A percentile compares a stretch with the other conserved stretches of the same genome.
Conservation (phyloP, 2,888 invertebrate genomes). For the Rhingia campestris region DNA sequence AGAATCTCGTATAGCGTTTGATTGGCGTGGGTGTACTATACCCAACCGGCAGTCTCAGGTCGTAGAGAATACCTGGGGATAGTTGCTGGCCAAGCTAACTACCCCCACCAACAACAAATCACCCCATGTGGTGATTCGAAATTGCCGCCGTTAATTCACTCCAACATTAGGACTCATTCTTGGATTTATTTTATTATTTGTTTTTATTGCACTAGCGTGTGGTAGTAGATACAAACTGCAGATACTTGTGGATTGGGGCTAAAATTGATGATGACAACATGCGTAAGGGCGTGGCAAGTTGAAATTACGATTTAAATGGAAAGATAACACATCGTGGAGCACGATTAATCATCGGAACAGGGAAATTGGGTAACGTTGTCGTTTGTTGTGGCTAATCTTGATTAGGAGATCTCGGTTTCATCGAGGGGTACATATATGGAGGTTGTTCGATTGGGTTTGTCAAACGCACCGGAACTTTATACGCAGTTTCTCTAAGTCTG, state of each 20-base stretch:
- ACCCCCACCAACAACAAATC: neutral
- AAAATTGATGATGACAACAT: constrained; percentile 72
- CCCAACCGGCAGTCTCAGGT: constrained; percentile 27
- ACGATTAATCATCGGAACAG: constrained; percentile 7
- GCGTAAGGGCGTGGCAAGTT: constrained; percentile 63
- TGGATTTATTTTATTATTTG: constrained; percentile 27
- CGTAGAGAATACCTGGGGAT: constrained; percentile 55
- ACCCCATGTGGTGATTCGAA: constrained; percentile 62
- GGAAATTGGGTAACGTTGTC: neutral
- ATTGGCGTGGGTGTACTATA: constrained; percentile 61
- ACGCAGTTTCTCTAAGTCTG: no score
- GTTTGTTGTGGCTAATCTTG: neutral
- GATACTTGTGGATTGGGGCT: constrained; percentile 19
- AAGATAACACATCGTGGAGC: constrained; percentile 31
- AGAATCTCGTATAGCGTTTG: constrained; percentile 41
- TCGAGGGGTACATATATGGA: no score
- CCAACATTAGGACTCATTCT: constrained; percentile 63
- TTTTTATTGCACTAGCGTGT: constrained; percentile 50
- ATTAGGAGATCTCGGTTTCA: no score
- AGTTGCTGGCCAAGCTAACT: constrained; percentile 49
- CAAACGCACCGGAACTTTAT: no score
- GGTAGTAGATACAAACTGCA: constrained; percentile 46
- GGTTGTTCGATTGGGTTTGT: no score
- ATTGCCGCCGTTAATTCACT: constrained; percentile 70
- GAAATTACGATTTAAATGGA: constrained; percentile 18